Evolutionary conservation across 2,113 vertebrate species (phyloP), one percentile per base, ranked within the genome.

Genomic region (Cnemophilus loriae): DNA sequence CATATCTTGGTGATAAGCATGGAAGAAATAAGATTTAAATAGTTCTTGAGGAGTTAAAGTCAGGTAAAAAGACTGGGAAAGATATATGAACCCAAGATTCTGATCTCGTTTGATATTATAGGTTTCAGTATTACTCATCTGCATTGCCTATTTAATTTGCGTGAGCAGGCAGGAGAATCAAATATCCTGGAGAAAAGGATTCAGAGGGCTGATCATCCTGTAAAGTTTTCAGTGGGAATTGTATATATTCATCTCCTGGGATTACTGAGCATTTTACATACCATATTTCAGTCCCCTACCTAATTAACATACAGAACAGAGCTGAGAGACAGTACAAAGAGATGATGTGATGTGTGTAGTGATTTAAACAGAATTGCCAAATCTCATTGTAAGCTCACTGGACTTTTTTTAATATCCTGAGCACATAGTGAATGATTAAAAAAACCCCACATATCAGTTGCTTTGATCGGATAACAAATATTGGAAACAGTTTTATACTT

Each of bases 121-220:
- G 3, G 4, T 94, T 91, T 93, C 67, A 55, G 35, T 64, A 80
- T 80, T 91, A 63, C 24, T 76, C 53, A 55, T 61, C 55, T 83
- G 33, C 50, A 83, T 78, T 85, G 46, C 67, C 46, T 79, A 52
- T 79, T 93, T 94, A 79, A 83, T 95, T 96, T 87, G 41, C 0
- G 0, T 85, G 37, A 83, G 33, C n/a, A 94, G 39, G 21, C 53
- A 73, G 8, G 19, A 6, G 59, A 93, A 89, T 89, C 74, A 95
- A 95, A 95, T 92, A 96, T 86, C 63, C 55, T 96, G 71, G 16
- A 90, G 41, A 70, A 94, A 85, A 87, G 75, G 35, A 85, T 93
- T 93, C 67, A 90, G 27, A 95, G 42, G 22, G n/a, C 30, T 85
- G 63, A 93, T 91, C 41, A 67, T 87, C 49, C 59, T 83, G 63